phyloP scores from a whole-genome alignment of 2,797 vertebrate species.

The Pagetopsis macropterus region DNA sequence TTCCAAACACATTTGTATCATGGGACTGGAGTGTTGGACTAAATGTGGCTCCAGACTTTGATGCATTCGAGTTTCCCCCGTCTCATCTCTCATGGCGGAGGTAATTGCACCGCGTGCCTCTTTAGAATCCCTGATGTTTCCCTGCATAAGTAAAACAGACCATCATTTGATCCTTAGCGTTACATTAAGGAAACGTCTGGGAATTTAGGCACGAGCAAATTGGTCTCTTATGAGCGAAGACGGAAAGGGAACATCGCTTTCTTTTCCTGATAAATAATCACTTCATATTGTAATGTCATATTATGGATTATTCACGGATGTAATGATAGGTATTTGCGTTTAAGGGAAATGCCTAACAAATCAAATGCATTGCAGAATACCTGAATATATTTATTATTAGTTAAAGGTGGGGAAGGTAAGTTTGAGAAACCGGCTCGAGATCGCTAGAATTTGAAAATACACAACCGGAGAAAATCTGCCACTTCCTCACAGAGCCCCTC shows the following conservation, averaged over 20 bases:
- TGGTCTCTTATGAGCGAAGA: conserved; percentile 42
- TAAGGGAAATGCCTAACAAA: neutral
- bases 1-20: conserved; percentile 59
- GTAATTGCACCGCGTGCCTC: conserved; percentile 64
- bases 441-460: no score
- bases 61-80: conserved; percentile 51
- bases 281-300: conserved; percentile 12
- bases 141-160: conserved; percentile 66
- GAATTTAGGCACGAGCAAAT: conserved; percentile 43
- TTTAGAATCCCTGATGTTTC: conserved; percentile 64
- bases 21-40: conserved; percentile 44
- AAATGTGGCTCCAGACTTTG: conserved; percentile 66
- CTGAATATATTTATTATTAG: neutral
- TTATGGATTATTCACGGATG: conserved; percentile 21
- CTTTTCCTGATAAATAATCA: conserved; percentile 19
- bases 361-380: neutral
- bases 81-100: conserved; percentile 42
- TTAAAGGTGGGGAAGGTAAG: no score
- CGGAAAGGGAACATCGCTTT: conserved; percentile 25
- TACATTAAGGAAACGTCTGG: conserved; percentile 55
- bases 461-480: no score
- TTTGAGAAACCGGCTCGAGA: no score
- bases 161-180: conserved; percentile 62
- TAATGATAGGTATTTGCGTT: conserved; percentile 27
- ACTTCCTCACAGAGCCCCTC: no score